Evolutionary conservation across 2,888 invertebrate genomes (phyloP), one percentile per base, ranked within the genome.

Genomic region (Drosophila infuscata): DNA sequence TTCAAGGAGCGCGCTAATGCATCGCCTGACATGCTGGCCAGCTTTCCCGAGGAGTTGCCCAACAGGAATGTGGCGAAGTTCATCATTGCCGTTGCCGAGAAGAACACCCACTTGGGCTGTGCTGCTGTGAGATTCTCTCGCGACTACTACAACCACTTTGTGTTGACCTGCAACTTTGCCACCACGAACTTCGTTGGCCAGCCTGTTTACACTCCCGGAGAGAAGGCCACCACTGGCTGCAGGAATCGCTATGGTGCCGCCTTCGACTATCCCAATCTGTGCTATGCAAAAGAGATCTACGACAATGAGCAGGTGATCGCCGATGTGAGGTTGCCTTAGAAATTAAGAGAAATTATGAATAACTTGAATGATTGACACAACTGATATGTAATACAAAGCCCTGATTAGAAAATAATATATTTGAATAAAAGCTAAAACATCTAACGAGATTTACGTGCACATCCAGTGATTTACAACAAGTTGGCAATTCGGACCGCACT

Each of bases 121-220:
- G 80, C 84, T 9, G 81, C 83, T 5, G 70, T 83, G 8, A 73
- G 80, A 15, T 81, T 79, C 70, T 67, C 67, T 7, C 59, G 68
- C 25, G 82, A 74, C 53, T 76, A 62, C 35, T 76, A 78, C 30
- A 77, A 78, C 51, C 79, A 81, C 66, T 84, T 87, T 49, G 66
- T 84, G 33, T 29, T 87, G 48, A 83, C 87, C 41, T 87, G 83
- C 62, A 83, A 83, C 71, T 83, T 83, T 59, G 84, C 83, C 64
- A 80, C 82, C 0, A 52, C 65, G 32, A 83, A 83, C 38, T 64
- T 84, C 38, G 70, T 82, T 61, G 84, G 80, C 7, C 76, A 74
- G 32, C 78, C 83, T 3, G 76, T 82, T 46, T 83, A 83, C 64
- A 78, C 76, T 0, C 72, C 85, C 12, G 83, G 83, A 12, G 83